These are phyloP conservation scores for Hylaea fasciaria DNA, from an alignment of 2,888 invertebrate genomes.

Conservation along the genomic window DNA sequence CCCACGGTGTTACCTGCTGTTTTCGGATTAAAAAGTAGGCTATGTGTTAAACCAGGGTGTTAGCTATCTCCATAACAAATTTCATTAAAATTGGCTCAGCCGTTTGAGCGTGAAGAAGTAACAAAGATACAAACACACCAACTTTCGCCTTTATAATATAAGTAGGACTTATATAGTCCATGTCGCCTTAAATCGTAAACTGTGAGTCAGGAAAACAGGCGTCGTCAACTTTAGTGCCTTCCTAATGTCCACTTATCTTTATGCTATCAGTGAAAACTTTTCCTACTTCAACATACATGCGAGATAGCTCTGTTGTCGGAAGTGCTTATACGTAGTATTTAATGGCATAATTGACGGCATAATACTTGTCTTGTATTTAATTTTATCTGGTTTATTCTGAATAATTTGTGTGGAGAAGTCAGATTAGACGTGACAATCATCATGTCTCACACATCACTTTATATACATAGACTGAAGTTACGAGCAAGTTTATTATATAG, in stretches of 20 bases:
- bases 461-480: background rate
- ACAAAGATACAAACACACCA: background rate
- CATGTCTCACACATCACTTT: too few species aligned
- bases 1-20: too few species aligned
- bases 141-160: background rate
- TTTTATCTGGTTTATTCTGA: slow-evolving; percentile 12
- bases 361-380: slow-evolving; percentile 25
- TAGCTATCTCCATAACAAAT: background rate
- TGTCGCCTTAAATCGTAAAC: too few species aligned
- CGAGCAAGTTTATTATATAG: too few species aligned
- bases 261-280: slow-evolving; percentile 58
- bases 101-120: background rate
- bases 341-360: slow-evolving; percentile 30
- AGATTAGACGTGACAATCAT: background rate
- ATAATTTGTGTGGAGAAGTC: background rate
- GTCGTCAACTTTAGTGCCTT: slow-evolving; percentile 58
- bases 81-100: background rate
- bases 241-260: slow-evolving; percentile 63
- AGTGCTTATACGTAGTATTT: slow-evolving; percentile 35
- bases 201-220: slow-evolving; percentile 50
- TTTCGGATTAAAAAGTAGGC: too few species aligned
- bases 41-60: too few species aligned
- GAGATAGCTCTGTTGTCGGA: slow-evolving; percentile 44
- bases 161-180: too few species aligned
- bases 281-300: slow-evolving; percentile 49